A percentile compares a stretch with the other conserved stretches of the same genome.
Conservation (phyloP, 2,113 vertebrate genomes). For the Percina caprodes region DNA sequence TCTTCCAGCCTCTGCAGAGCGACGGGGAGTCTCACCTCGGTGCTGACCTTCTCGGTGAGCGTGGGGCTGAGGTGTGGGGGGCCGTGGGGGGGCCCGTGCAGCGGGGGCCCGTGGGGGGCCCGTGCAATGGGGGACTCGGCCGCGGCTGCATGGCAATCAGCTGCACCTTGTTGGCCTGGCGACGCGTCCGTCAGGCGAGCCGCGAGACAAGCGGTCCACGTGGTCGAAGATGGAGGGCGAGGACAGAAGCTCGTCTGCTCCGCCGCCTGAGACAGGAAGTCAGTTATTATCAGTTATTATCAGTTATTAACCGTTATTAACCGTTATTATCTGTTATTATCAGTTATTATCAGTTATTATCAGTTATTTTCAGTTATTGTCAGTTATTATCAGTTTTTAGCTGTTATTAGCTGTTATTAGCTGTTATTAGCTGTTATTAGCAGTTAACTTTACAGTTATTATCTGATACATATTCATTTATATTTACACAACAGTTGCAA, state of each 20-base stretch:
- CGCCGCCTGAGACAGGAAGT: constrained; percentile 66
- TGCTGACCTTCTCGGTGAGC: constrained; percentile 90
- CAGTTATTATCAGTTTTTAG: no score
- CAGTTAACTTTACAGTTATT: no score
- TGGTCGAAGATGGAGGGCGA: constrained; percentile 98
- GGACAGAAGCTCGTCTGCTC: constrained; percentile 89
- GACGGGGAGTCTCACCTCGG: constrained; percentile 84
- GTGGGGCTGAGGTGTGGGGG: constrained; percentile 81
- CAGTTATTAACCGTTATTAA: no score
- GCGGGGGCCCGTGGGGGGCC: constrained; percentile 55
- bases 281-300: no score
- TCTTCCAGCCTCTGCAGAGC: no score
- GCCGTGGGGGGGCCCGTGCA: constrained; percentile 71
- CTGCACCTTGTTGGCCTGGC: constrained; percentile 94
- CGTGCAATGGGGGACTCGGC: constrained; percentile 85
- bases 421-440: no score
- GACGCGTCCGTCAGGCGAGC: constrained; percentile 88
- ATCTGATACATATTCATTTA: no score
- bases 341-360: no score
- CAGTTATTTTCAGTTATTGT: no score
- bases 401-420: no score
- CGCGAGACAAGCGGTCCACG: constrained; percentile 91
- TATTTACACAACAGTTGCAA: no score
- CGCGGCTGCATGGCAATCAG: constrained; percentile 97
- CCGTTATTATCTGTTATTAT: no score